Evolutionary conservation across 35 echinoderm and acorn worm genomes (phyloP).

Genomic region (Ptychodera flava): DNA sequence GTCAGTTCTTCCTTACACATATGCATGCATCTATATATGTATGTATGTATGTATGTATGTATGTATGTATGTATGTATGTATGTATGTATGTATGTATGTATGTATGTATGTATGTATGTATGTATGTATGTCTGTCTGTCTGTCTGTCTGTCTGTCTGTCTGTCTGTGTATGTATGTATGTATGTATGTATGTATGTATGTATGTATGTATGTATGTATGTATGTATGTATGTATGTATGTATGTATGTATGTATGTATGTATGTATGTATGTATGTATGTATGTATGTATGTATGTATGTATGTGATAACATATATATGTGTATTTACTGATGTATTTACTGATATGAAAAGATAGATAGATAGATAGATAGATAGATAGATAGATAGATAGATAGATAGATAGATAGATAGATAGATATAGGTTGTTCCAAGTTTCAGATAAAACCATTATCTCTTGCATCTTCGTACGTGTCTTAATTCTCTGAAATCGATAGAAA

Average conservation of each 20-base stretch:
- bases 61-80: slow-evolving; percentile 2
- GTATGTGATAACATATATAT: slow-evolving; percentile 21
- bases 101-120: slow-evolving; percentile 1
- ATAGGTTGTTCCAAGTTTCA: no score
- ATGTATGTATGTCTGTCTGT: slow-evolving; percentile 21
- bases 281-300: slow-evolving; percentile 39
- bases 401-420: no score
- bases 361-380: slow-evolving; percentile 6
- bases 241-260: slow-evolving; percentile 30
- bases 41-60: slow-evolving; percentile 2
- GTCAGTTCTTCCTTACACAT: neutral
- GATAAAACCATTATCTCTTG: no score
- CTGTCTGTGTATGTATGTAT: neutral
- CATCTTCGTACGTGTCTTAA: no score
- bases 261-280: slow-evolving; percentile 37
- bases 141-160: neutral
- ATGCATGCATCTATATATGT: neutral
- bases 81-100: neutral
- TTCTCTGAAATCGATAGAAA: no score
- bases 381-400: no score
- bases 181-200: slow-evolving; percentile 23
- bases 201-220: slow-evolving; percentile 23
- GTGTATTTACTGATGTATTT: slow-evolving; percentile 28
- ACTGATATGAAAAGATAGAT: no score
- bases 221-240: slow-evolving; percentile 23